A percentile compares a stretch with the other conserved stretches of the same genome.
These are phyloP conservation scores for Metopolophium dirhodum DNA, from an alignment of 1,140 invertebrate genomes.

Conservation along the genomic window DNA sequence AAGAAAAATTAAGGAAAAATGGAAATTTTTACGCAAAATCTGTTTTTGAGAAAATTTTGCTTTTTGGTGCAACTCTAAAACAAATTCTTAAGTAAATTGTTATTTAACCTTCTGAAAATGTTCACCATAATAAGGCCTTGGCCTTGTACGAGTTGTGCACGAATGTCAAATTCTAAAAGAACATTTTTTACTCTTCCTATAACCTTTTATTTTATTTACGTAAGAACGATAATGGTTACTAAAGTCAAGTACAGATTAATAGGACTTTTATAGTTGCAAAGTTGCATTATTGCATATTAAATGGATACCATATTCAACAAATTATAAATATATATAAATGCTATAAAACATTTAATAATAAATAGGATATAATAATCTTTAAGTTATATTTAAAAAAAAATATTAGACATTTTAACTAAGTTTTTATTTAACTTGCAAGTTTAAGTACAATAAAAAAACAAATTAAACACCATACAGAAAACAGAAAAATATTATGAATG, in stretches of 20 bases:
- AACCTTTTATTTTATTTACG: neutral
- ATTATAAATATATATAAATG: neutral
- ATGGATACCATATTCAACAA: neutral
- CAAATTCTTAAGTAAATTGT: neutral
- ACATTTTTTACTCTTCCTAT: neutral
- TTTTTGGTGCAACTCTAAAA: no score
- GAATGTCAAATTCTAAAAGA: neutral
- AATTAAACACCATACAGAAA: neutral
- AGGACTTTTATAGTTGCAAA: neutral
- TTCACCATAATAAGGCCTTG: neutral
- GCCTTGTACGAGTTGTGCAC: neutral
- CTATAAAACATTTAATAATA: neutral
- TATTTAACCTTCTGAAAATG: neutral
- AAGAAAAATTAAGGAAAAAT: no score
- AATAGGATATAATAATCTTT: neutral
- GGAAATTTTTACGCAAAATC: no score
- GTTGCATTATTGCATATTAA: neutral
- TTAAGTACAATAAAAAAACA: neutral
- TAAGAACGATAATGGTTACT: neutral
- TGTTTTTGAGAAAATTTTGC: no score
- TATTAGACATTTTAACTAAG: no score
- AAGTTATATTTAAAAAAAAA: no score
- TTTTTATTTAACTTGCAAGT: no score
- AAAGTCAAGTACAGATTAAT: neutral
- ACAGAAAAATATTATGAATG: neutral